These are phyloP conservation scores for Tragelaphus eurycerus DNA, from an alignment of 2,797 vertebrate species.

Conservation along the genomic window DNA sequence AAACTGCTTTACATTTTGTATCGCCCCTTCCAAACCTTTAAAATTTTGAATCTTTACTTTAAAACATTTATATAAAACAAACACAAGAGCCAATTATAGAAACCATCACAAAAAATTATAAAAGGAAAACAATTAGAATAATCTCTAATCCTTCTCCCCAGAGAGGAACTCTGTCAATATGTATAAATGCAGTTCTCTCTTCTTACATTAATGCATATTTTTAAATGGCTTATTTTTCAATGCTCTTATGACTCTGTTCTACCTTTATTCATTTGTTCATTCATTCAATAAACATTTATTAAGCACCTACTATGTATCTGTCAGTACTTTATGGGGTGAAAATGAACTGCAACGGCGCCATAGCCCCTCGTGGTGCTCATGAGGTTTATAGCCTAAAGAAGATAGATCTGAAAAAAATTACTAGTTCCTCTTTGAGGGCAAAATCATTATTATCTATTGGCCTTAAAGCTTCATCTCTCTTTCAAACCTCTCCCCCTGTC, in stretches of 20 bases:
- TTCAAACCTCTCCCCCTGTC: neutral
- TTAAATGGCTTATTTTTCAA: neutral
- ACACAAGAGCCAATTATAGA: neutral
- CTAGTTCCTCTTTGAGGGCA: conserved; percentile 25
- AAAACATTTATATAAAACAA: neutral
- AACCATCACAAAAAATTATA: neutral
- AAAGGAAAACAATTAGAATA: neutral
- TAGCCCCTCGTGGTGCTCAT: neutral
- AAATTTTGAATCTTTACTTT: neutral
- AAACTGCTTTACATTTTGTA: neutral
- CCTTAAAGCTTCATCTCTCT: neutral
- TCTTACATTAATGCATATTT: neutral
- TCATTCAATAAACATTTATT: neutral
- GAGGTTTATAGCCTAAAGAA: neutral
- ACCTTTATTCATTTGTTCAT: neutral
- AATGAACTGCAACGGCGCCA: neutral
- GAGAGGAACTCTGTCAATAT: neutral
- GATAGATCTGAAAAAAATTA: neutral
- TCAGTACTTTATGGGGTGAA: neutral
- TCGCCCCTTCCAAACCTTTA: neutral
- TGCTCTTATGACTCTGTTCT: neutral
- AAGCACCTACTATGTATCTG: neutral
- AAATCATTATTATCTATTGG: neutral
- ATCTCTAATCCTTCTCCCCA: neutral
- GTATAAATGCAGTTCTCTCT: neutral